Evolutionary conservation across 2,888 invertebrate genomes (phyloP).

Genomic region (Mesochorus sp.): DNA sequence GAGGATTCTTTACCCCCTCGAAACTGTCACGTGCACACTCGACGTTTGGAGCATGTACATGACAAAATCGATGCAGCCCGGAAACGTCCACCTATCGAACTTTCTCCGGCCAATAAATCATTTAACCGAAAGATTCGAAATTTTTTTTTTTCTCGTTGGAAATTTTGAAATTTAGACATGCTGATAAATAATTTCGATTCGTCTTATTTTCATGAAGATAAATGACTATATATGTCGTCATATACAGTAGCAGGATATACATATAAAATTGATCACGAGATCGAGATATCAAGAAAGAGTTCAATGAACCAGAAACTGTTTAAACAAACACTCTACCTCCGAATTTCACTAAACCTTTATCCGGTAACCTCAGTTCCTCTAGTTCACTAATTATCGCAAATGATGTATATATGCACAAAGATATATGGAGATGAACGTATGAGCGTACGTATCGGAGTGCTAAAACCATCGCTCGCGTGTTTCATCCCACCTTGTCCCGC

Average conservation of each 20-base stretch:
- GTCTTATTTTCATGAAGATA: neutral
- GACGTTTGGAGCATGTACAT: neutral
- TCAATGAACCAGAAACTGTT: constrained; percentile 49
- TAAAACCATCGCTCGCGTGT: constrained; percentile 38
- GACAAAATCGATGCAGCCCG: neutral
- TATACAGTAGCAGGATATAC: neutral
- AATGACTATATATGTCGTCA: neutral
- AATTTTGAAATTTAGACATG: neutral
- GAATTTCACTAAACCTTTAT: neutral
- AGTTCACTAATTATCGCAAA: constrained; percentile 6
- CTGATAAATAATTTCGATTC: neutral
- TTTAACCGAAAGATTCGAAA: neutral
- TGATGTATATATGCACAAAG: neutral
- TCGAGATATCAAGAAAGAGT: constrained; percentile 26
- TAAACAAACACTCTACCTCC: constrained; percentile 37
- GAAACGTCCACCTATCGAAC: neutral
- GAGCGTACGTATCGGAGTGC: neutral
- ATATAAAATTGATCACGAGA: neutral
- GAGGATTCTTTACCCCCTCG: neutral
- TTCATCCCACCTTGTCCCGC: constrained; percentile 12
- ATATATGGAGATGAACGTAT: too few relatives aligned
- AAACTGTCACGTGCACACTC: neutral
- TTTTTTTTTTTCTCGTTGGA: neutral
- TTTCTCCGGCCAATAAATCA: constrained; percentile 22
- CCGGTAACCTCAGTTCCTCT: neutral